These are phyloP conservation scores for Vanessa atalanta DNA, from an alignment of 1,140 invertebrate species.

Conservation along the genomic window DNA sequence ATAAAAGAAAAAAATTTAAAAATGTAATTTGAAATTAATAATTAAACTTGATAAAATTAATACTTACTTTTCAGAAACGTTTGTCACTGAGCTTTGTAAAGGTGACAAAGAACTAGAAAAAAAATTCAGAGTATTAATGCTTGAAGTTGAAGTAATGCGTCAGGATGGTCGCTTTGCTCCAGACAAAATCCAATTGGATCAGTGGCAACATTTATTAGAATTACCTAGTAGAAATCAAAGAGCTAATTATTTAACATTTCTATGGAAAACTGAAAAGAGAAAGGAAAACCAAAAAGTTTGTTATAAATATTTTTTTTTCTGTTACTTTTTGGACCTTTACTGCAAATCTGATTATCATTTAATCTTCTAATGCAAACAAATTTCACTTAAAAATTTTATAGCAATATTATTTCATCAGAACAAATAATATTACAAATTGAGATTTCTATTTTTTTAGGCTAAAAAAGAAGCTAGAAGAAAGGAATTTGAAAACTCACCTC, in stretches of 20 bases:
- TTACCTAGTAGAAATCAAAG: slow-evolving; percentile 76
- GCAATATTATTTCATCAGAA: background rate
- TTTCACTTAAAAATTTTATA: too few species aligned
- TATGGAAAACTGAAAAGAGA: slow-evolving; percentile 84
- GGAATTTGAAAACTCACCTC: slow-evolving; percentile 52
- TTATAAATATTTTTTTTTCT: background rate
- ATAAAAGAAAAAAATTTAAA: too few species aligned
- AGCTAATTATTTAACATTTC: slow-evolving; percentile 82
- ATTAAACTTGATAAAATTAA: background rate
- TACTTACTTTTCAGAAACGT: slow-evolving; percentile 47
- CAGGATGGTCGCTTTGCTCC: slow-evolving; percentile 82
- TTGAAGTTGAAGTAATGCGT: slow-evolving; percentile 82
- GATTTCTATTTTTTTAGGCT: slow-evolving; percentile 44
- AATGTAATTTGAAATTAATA: too few species aligned
- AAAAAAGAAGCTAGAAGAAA: slow-evolving; percentile 67
- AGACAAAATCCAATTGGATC: slow-evolving; percentile 64
- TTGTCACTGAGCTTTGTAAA: slow-evolving; percentile 60
- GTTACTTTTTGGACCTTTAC: background rate
- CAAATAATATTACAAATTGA: background rate
- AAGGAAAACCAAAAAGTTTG: slow-evolving; percentile 68
- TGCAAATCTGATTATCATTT: too few species aligned
- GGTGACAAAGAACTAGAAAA: slow-evolving; percentile 68
- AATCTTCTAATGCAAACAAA: too few species aligned
- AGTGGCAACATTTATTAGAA: slow-evolving; percentile 83
- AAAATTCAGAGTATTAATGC: slow-evolving; percentile 77